Evolutionary conservation across 2,888 invertebrate genomes (phyloP).

Genomic region (Cinara cedri): DNA sequence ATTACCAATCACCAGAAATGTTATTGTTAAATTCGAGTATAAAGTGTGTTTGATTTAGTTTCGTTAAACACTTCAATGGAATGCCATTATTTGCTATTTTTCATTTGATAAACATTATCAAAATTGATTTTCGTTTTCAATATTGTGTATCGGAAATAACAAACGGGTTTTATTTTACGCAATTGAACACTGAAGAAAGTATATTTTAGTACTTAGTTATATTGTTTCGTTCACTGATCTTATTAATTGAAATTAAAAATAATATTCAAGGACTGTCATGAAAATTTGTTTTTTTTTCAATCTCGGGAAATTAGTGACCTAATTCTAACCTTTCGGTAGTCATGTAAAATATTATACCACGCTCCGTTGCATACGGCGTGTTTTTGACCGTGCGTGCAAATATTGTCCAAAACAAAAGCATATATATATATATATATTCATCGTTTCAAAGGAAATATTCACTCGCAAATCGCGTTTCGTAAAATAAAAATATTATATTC

Average conservation of each 20-base stretch:
- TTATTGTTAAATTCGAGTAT: no score
- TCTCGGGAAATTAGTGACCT: constrained; percentile 32
- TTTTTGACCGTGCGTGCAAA: constrained; percentile 47
- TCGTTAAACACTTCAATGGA: no score
- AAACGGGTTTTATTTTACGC: no score
- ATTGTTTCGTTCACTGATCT: no score
- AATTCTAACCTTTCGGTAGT: constrained; percentile 31
- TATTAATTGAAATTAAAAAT: constrained; percentile 2
- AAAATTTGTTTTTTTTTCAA: constrained; percentile 11
- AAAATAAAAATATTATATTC: background rate
- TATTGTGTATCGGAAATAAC: no score
- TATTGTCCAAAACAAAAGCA: constrained; percentile 31
- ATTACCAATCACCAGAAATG: no score
- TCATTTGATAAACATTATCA: no score
- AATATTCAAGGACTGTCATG: constrained; percentile 29
- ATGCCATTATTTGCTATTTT: no score
- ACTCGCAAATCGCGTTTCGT: constrained; percentile 5
- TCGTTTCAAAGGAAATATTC: constrained; percentile 34
- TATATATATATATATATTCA: background rate
- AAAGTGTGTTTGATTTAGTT: no score
- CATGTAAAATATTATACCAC: constrained; percentile 39
- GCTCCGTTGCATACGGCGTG: constrained; percentile 27
- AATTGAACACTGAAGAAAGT: no score
- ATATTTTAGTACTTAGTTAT: no score
- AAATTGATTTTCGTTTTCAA: no score